Evolutionary conservation across 2,113 vertebrate genomes (phyloP).

Genomic region (Callocephalon fimbriatum): DNA sequence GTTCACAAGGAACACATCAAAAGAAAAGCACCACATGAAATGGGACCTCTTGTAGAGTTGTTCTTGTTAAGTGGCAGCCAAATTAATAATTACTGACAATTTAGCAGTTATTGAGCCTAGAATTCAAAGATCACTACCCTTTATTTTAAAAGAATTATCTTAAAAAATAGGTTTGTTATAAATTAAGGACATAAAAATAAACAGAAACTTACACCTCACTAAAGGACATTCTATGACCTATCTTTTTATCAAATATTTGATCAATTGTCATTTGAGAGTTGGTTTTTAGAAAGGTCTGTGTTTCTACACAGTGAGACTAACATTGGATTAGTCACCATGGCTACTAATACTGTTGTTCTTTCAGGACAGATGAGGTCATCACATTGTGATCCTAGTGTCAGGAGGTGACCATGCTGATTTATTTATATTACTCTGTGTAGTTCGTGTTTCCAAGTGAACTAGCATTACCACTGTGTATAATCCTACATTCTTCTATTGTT

Average conservation of each 20-base stretch:
- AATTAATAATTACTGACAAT: conserved; percentile 25
- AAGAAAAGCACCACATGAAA: neutral
- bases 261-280: neutral
- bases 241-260: neutral
- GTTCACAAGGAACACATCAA: neutral
- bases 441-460: neutral
- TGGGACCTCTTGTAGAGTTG: neutral
- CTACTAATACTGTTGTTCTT: neutral
- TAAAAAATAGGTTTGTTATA: neutral
- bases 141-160: neutral
- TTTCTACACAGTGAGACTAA: neutral
- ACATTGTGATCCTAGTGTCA: neutral
- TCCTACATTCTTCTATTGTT: neutral
- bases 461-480: neutral
- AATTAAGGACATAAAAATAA: neutral
- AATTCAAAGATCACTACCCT: neutral
- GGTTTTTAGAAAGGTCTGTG: neutral
- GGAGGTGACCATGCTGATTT: neutral
- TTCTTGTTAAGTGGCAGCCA: neutral
- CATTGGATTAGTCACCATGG: conserved; percentile 6
- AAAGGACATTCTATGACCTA: neutral
- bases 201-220: neutral
- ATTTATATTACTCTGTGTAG: neutral
- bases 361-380: neutral
- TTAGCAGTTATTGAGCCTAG: neutral